Evolutionary conservation across 2,113 vertebrate species (phyloP).

Genomic region (Helogale parvula): DNA sequence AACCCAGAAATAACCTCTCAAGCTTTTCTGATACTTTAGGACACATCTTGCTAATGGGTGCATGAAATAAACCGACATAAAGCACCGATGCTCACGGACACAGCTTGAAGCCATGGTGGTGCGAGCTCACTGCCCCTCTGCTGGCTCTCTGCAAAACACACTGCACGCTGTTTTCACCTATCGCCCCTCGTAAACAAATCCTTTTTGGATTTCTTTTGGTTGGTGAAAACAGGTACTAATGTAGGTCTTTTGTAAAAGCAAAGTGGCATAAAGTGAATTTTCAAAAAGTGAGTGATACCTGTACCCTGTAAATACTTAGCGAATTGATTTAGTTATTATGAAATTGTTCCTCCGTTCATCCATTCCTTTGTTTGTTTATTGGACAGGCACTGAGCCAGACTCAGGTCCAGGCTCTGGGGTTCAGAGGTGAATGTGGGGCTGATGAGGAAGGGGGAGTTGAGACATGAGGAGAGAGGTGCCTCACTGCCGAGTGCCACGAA

Average conservation of each 20-base stretch:
- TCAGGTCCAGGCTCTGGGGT: neutral
- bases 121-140: neutral
- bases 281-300: neutral
- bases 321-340: neutral
- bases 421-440: neutral
- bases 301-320: neutral
- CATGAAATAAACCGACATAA: neutral
- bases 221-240: neutral
- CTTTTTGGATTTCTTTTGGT: neutral
- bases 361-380: neutral
- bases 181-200: neutral
- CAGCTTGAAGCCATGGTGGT: too few relatives aligned
- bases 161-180: neutral
- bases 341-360: neutral
- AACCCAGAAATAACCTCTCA: neutral
- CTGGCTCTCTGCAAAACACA: neutral
- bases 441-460: neutral
- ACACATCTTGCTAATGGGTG: neutral
- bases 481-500: neutral
- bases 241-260: neutral
- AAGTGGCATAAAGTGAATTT: neutral
- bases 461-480: neutral
- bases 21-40: neutral
- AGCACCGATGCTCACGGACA: neutral
- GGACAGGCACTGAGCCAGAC: neutral